A percentile compares a stretch with the other conserved stretches of the same genome.
Conservation (phyloP, 2,888 invertebrate genomes). For the Teleiodes luculella region DNA sequence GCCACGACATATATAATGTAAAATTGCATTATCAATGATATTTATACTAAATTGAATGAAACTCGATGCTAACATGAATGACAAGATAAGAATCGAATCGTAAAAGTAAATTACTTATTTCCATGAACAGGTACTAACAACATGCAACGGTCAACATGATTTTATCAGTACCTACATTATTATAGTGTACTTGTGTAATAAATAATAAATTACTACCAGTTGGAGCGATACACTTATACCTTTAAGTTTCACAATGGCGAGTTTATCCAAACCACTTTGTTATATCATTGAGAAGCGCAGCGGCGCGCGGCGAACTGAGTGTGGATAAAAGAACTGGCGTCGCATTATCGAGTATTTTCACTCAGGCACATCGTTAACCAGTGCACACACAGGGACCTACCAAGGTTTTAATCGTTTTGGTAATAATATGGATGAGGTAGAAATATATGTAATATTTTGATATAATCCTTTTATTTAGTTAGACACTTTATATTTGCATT, state of each 20-base stretch:
- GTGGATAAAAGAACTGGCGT: constrained; percentile 24
- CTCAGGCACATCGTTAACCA: constrained; percentile 34
- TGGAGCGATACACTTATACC: background rate
- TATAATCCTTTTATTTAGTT: too few relatives aligned
- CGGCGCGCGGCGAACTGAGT: background rate
- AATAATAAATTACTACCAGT: background rate
- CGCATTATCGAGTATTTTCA: constrained; percentile 34
- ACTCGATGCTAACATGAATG: too few relatives aligned
- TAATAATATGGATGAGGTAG: too few relatives aligned
- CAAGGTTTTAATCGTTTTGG: background rate
- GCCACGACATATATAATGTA: too few relatives aligned
- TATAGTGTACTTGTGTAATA: background rate
- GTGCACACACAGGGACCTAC: constrained; percentile 24
- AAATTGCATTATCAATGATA: too few relatives aligned
- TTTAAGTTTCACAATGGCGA: background rate
- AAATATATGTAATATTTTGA: too few relatives aligned
- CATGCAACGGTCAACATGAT: too few relatives aligned
- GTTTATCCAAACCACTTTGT: background rate
- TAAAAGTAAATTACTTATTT: too few relatives aligned
- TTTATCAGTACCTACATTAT: background rate
- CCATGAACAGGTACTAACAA: too few relatives aligned
- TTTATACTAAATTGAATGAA: too few relatives aligned
- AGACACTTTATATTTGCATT: too few relatives aligned
- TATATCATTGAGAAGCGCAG: constrained; percentile 12
- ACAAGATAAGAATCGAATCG: too few relatives aligned